phyloP scores from a whole-genome alignment of 2,797 vertebrate genomes.

The Falco cherrug region DNA sequence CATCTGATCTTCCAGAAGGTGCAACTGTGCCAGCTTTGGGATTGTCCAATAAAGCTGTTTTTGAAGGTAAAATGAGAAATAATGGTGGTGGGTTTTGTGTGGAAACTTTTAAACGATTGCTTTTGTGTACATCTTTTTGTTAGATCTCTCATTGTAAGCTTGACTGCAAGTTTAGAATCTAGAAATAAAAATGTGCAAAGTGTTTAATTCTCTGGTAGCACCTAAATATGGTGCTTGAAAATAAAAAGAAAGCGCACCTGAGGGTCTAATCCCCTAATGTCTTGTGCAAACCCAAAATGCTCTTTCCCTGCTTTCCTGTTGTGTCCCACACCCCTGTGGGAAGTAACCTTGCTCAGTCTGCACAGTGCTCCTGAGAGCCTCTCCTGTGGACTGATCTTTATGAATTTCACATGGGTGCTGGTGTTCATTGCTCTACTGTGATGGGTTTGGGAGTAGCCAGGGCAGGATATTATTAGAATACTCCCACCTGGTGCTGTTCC shows the following conservation, averaged over 20 bases:
- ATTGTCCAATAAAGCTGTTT: constrained; percentile 97
- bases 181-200: neutral
- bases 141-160: neutral
- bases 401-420: neutral
- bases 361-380: neutral
- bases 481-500: neutral
- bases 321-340: neutral
- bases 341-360: neutral
- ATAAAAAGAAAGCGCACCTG: neutral
- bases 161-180: neutral
- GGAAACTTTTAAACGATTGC: neutral
- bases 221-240: neutral
- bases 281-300: neutral
- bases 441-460: neutral
- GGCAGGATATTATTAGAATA: neutral
- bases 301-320: neutral
- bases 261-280: neutral
- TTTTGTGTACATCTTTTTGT: neutral
- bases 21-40: constrained; percentile 95
- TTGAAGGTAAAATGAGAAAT: constrained; percentile 84
- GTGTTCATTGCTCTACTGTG: neutral
- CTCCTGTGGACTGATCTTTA: neutral
- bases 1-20: constrained; percentile 87
- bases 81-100: neutral
- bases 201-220: neutral